Conservation (phyloP, 2,888 invertebrate species). For the Sinopyrophorus schimmeli region DNA sequence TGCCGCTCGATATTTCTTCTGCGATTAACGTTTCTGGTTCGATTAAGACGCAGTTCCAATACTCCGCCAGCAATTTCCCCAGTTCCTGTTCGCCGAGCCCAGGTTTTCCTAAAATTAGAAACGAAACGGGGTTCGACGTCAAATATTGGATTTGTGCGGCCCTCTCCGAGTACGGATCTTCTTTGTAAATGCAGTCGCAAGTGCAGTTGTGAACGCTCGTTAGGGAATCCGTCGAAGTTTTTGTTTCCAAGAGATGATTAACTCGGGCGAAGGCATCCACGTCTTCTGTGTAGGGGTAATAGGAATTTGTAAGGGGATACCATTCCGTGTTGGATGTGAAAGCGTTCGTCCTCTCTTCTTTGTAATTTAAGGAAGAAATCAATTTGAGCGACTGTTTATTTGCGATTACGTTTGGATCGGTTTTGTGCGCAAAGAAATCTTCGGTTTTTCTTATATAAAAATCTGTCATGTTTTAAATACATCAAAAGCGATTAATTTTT, state of each 20-base stretch:
- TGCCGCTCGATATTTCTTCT: constrained; percentile 62
- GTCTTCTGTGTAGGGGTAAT: constrained; percentile 55
- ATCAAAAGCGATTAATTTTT: too few relatives aligned
- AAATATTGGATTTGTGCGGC: constrained; percentile 59
- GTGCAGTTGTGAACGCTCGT: constrained; percentile 3
- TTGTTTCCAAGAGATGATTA: constrained; percentile 41
- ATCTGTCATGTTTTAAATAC: constrained; percentile 35
- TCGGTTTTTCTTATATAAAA: constrained; percentile 33
- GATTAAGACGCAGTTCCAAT: constrained; percentile 62
- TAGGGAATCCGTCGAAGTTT: constrained; percentile 15
- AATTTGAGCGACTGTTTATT: constrained; percentile 42
- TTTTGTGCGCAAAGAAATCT: constrained; percentile 34
- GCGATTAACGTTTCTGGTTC: constrained; percentile 60
- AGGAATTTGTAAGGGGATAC: constrained; percentile 53
- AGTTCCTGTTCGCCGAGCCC: constrained; percentile 59
- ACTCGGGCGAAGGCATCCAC: constrained; percentile 53
- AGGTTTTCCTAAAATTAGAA: constrained; percentile 65
- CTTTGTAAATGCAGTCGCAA: constrained; percentile 1
- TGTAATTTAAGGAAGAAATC: constrained; percentile 38
- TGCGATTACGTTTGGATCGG: constrained; percentile 46
- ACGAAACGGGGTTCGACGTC: constrained; percentile 59
- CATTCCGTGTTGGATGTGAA: constrained; percentile 34
- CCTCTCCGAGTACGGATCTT: constrained; percentile 58
- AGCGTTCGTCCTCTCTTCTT: constrained; percentile 24
- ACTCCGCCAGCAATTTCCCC: constrained; percentile 61